These are phyloP conservation scores for Hyalella azteca DNA, from an alignment of 2,888 invertebrate genomes.

Conservation along the genomic window DNA sequence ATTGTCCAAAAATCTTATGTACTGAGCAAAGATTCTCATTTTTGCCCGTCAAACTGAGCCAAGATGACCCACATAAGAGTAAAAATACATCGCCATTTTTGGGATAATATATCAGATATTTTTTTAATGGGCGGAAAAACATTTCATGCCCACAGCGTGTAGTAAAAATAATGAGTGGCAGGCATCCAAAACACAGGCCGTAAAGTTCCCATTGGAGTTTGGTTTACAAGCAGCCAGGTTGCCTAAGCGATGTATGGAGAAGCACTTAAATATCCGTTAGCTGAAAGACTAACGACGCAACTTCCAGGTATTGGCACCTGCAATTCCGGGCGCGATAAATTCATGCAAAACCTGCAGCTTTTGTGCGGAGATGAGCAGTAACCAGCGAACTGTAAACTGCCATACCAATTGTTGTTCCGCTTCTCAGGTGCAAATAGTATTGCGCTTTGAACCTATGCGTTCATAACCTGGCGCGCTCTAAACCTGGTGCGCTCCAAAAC, in stretches of 20 bases:
- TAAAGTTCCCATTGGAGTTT: too few relatives aligned
- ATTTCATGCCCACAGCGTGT: too few relatives aligned
- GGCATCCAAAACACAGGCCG: too few relatives aligned
- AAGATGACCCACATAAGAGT: too few relatives aligned
- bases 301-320: slow-evolving; percentile 12
- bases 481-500: neutral
- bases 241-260: slow-evolving; percentile 15
- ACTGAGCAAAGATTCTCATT: too few relatives aligned
- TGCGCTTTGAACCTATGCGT: neutral
- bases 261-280: slow-evolving; percentile 32
- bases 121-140: too few relatives aligned
- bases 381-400: neutral
- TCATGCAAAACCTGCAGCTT: neutral
- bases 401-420: neutral
- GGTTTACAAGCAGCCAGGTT: too few relatives aligned
- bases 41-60: too few relatives aligned
- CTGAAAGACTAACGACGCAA: slow-evolving; percentile 1
- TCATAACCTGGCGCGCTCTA: neutral
- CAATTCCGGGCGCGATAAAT: neutral
- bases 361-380: neutral
- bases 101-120: too few relatives aligned
- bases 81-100: too few relatives aligned
- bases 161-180: too few relatives aligned
- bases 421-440: neutral
- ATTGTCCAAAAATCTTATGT: too few relatives aligned